phyloP scores from a whole-genome alignment of 1,140 invertebrate genomes.

The Lethocerus indicus region DNA sequence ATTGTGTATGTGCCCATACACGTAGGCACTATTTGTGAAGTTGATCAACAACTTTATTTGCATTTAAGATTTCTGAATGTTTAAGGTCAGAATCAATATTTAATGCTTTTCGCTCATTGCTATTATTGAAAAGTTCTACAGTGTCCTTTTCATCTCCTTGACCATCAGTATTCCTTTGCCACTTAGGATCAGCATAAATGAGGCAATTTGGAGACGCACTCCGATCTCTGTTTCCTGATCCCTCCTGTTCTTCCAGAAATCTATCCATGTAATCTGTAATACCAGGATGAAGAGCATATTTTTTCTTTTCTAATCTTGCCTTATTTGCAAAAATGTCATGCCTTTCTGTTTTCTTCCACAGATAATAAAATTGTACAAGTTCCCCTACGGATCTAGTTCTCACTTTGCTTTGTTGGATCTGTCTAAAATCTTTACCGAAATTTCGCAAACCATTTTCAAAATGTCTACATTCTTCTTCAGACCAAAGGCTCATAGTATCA shows the following conservation, averaged over 20 bases:
- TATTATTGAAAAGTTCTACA: too few relatives aligned
- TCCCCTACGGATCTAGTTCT: slow-evolving; percentile 89
- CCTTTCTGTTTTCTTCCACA: slow-evolving; percentile 97
- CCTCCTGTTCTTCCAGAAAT: slow-evolving; percentile 66
- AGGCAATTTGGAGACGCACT: slow-evolving; percentile 36
- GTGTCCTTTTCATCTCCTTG: too few relatives aligned
- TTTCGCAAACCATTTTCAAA: slow-evolving; percentile 86
- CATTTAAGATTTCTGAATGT: too few relatives aligned
- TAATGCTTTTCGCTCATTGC: too few relatives aligned
- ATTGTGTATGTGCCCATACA: too few relatives aligned
- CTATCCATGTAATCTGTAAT: slow-evolving; percentile 78
- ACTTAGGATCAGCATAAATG: slow-evolving; percentile 42
- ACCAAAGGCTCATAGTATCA: slow-evolving; percentile 77
- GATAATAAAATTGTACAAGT: slow-evolving; percentile 94
- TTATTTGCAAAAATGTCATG: slow-evolving; percentile 81
- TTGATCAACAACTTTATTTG: too few relatives aligned
- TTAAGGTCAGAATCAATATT: too few relatives aligned
- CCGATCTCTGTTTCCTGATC: slow-evolving; percentile 14
- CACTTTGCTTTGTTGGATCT: slow-evolving; percentile 87
- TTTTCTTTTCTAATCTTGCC: slow-evolving; percentile 68
- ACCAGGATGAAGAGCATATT: slow-evolving; percentile 71
- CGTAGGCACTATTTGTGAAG: too few relatives aligned
- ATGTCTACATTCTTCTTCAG: slow-evolving; percentile 91
- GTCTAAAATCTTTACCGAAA: slow-evolving; percentile 92
- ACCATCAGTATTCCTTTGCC: too few relatives aligned